phyloP scores from a whole-genome alignment of 1,140 invertebrate genomes.

The Periplaneta americana region DNA sequence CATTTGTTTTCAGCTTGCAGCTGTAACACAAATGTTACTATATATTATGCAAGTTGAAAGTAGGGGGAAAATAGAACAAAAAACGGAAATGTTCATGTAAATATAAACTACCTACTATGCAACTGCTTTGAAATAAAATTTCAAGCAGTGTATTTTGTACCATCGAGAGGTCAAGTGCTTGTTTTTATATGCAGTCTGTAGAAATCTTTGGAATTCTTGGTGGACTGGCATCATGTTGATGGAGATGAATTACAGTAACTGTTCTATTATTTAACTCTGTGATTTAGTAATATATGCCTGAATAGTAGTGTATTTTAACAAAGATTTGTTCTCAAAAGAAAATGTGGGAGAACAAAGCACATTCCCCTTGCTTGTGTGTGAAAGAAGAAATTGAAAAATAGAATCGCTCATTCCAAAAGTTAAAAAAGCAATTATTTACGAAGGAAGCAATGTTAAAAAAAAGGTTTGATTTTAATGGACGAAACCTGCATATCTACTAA shows the following conservation, averaged over 20 bases:
- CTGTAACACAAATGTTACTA: background rate
- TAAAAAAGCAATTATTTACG: background rate
- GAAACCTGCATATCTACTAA: background rate
- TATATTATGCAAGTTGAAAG: background rate
- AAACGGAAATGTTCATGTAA: background rate
- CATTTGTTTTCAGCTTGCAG: background rate
- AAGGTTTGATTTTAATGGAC: background rate
- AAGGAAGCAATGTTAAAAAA: background rate
- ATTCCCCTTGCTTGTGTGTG: conserved; percentile 12
- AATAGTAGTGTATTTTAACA: conserved; percentile 8
- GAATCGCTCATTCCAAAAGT: conserved; percentile 1
- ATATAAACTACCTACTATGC: background rate
- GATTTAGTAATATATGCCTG: conserved; percentile 13
- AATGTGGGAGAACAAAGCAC: conserved; percentile 3
- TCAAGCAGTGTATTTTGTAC: conserved; percentile 1
- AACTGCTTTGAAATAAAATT: conserved; percentile 7
- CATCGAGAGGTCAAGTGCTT: background rate
- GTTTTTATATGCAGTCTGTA: background rate
- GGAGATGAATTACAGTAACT: background rate
- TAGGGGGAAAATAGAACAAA: background rate
- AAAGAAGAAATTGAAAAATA: background rate
- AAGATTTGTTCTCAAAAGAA: background rate
- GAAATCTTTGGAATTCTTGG: background rate
- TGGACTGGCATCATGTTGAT: background rate
- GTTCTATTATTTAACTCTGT: conserved; percentile 12